Conservation (phyloP, 2,797 vertebrate species). For the Cossypha niveicapilla region DNA sequence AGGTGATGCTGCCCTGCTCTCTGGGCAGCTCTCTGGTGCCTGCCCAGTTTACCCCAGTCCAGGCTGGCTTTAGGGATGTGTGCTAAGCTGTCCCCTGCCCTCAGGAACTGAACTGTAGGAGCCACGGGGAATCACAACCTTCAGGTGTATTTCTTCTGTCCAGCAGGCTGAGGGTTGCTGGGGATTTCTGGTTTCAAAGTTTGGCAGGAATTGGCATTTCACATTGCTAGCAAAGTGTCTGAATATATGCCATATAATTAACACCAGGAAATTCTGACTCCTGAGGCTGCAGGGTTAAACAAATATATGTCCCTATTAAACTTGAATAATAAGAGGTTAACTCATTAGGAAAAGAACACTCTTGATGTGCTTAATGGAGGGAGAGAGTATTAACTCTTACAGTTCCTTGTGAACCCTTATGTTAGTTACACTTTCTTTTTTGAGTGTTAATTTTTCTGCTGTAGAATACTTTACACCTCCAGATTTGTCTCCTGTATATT, state of each 20-base stretch:
- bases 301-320: constrained; percentile 61
- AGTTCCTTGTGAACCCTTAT: background rate
- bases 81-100: background rate
- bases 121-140: background rate
- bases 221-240: background rate
- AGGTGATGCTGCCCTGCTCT: background rate
- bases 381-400: constrained; percentile 28
- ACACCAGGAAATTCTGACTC: constrained; percentile 53
- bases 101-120: background rate
- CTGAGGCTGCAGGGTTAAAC: constrained; percentile 59
- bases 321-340: constrained; percentile 66
- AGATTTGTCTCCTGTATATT: background rate
- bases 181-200: background rate
- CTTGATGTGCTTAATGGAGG: constrained; percentile 21
- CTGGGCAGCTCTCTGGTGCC: background rate
- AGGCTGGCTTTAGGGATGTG: background rate
- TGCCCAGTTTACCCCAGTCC: background rate
- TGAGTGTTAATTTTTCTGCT: background rate
- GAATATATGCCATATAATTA: constrained; percentile 17
- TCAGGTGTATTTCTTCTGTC: background rate
- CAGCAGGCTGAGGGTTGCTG: background rate
- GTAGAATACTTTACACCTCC: background rate
- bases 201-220: background rate
- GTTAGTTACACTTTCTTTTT: background rate
- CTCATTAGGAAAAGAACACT: constrained; percentile 50